These are phyloP conservation scores for Entomobrya multifasciata DNA, from an alignment of 2,888 invertebrate genomes.

Conservation along the genomic window DNA sequence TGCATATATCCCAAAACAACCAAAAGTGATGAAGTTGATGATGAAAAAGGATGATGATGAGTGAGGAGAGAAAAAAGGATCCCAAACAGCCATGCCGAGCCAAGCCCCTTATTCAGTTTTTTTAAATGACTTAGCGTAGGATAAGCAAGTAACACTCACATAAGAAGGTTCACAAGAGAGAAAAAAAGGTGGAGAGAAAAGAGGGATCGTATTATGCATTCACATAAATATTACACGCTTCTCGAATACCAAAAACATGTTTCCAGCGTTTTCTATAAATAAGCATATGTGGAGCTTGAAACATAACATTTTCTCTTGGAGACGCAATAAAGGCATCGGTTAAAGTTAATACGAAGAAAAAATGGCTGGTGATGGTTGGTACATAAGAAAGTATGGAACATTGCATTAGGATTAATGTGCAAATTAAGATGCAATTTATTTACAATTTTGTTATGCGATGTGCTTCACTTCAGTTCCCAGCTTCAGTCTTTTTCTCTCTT, in stretches of 20 bases:
- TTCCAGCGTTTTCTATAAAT: neutral
- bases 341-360: no score
- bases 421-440: slow-evolving; percentile 60
- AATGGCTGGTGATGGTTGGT: no score
- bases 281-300: neutral
- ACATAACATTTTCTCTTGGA: neutral
- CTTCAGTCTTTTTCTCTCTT: no score
- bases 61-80: neutral
- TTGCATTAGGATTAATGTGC: slow-evolving; percentile 60
- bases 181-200: slow-evolving; percentile 8
- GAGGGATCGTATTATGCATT: slow-evolving; percentile 49
- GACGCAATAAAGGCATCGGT: no score
- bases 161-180: neutral
- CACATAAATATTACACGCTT: slow-evolving; percentile 62
- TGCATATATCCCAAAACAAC: slow-evolving; percentile 13
- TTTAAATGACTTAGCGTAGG: slow-evolving; percentile 49
- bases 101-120: neutral
- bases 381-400: no score
- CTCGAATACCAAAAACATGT: slow-evolving; percentile 40
- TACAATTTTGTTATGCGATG: slow-evolving; percentile 45
- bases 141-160: slow-evolving; percentile 55
- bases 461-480: no score
- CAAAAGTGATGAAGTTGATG: neutral
- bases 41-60: neutral
- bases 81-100: no score